Percentiles rank a stretch among this genome's conserved stretches.
phyloP scores from a whole-genome alignment of 2,888 invertebrate species.

The Erebia palarica region DNA sequence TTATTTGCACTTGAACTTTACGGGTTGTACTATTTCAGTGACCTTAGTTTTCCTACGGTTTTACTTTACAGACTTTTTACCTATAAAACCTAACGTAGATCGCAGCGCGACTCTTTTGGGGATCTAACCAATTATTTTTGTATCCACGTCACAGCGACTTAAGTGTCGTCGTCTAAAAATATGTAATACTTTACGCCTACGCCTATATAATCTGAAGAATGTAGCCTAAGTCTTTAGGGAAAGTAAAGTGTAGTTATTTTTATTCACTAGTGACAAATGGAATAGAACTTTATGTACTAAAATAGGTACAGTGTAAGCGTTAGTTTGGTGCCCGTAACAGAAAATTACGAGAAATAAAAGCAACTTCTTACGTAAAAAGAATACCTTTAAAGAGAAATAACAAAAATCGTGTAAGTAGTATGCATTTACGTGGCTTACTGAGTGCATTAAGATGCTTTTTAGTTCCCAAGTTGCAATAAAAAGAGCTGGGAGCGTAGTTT shows the following conservation, averaged over 20 bases:
- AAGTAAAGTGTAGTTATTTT: background rate
- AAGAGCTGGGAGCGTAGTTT: constrained; percentile 30
- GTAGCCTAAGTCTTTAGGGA: background rate
- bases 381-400: constrained; percentile 27
- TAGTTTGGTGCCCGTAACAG: constrained; percentile 18
- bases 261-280: background rate
- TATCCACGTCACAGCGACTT: no score
- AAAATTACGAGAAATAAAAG: constrained; percentile 49
- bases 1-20: no score
- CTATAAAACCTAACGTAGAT: no score
- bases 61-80: no score
- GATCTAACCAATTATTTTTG: no score
- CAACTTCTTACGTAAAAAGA: constrained; percentile 33
- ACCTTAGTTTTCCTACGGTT: no score
- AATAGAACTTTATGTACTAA: background rate
- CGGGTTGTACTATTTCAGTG: no score
- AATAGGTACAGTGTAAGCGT: background rate
- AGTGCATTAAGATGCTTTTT: constrained; percentile 38
- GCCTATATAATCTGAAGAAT: background rate
- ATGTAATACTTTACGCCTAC: background rate
- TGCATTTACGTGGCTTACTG: constrained; percentile 34
- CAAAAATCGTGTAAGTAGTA: constrained; percentile 24
- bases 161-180: no score
- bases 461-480: constrained; percentile 35
- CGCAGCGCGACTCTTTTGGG: no score